Conservation (phyloP, 2,113 vertebrate genomes). For the Lipophrys pholis region DNA sequence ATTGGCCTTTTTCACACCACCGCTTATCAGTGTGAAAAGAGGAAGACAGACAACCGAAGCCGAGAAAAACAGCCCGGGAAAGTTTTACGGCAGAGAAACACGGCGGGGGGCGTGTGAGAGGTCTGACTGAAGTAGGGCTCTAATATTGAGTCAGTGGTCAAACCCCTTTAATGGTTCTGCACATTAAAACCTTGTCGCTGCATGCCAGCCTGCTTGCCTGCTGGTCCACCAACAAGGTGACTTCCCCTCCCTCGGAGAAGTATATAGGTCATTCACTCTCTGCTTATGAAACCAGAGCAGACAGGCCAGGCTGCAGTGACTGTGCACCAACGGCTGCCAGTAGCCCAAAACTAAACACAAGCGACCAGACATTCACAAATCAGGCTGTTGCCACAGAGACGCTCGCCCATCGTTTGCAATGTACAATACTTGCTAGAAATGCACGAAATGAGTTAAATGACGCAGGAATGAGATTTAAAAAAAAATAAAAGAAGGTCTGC, state of each 20-base stretch:
- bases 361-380: slow-evolving; percentile 41
- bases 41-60: neutral
- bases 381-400: slow-evolving; percentile 28
- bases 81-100: slow-evolving; percentile 38
- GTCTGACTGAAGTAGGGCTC: slow-evolving; percentile 39
- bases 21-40: slow-evolving; percentile 20
- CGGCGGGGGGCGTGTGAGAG: slow-evolving; percentile 16
- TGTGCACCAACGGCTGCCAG: slow-evolving; percentile 69
- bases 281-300: slow-evolving; percentile 80
- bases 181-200: slow-evolving; percentile 62
- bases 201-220: slow-evolving; percentile 57
- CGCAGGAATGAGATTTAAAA: neutral
- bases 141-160: slow-evolving; percentile 43
- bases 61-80: slow-evolving; percentile 17
- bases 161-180: slow-evolving; percentile 55
- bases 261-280: slow-evolving; percentile 80
- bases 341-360: slow-evolving; percentile 58
- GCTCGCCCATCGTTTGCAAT: slow-evolving; percentile 13
- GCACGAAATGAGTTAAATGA: neutral
- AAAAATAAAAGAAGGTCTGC: neutral
- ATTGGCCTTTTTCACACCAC: slow-evolving; percentile 32
- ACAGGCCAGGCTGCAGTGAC: slow-evolving; percentile 75
- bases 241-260: slow-evolving; percentile 79
- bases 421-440: neutral
- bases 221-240: slow-evolving; percentile 79